Base-by-base conservation (phyloP, 2,888 invertebrate genomes). In the Pimpla rufipes region DNA sequence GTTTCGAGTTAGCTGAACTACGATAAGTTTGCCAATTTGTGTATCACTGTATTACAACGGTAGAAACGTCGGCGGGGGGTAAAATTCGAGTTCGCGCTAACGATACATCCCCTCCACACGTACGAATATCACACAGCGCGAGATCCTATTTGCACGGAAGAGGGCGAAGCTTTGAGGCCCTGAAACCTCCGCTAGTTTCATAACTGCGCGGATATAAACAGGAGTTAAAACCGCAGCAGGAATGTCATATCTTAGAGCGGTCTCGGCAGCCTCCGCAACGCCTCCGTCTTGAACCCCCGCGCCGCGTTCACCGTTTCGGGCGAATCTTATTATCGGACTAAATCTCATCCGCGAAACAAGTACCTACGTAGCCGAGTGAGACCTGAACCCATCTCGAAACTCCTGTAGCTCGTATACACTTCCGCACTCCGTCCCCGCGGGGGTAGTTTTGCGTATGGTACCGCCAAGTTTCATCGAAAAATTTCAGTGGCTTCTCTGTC, bases 191-290 rank as follows among this genome's bases (percentile, higher is more conserved):
- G 89, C 90, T 90, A 91, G 90, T 93, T 92, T 92, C 92, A 90
- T 91, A 91, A 91, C 89, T 90, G 81, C 83, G 88, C 87, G 90
- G 88, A 90, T 91, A 90, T 91, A 93, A 92, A 91, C 90, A 90
- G 88, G 91, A 93, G 92, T 93, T 93, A 93, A 93, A 93, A 93
- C 92, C 92, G 86, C 93, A 91, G 90, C 90, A 88, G 90, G 90
- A 92, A 89, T 92, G 92, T 92, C 93, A 90, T 93, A 93, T 93
- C 92, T 93, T 91, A 91, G 89, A 80, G 85, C 83, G 81, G 85
- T 87, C 85, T 85, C 86, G 87, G 42, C 68, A 78, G 64, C 47
- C 79, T 75, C 57, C 71, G 79, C 7, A 78, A 68, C 74, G 71
- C 52, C 75, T 67, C 42, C 35, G 55, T 79, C 70, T 78, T 83